Evolutionary conservation across 2,113 vertebrate genomes (phyloP), one percentile per base, ranked within the genome.

Genomic region (Cottus gobio): DNA sequence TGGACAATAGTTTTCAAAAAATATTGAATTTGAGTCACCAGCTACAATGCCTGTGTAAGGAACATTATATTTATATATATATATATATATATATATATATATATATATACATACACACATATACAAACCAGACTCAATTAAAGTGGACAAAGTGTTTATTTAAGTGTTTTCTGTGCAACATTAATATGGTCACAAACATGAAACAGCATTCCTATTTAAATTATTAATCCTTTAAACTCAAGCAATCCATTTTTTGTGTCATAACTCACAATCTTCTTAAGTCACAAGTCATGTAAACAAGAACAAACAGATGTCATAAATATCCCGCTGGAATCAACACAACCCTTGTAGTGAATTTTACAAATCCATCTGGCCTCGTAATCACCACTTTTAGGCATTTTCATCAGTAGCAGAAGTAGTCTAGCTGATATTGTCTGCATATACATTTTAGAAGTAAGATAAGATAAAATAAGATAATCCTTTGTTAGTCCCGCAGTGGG

Each of bases 31-130:
- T 37, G 18, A 75, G 37, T 66, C 26, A 20, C 26, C 34, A 54
- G 52, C 63, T 60, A 69, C n/a, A 61, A 15, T n/a, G 9, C 20
- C 52, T 60, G 13, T 12, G 36, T 36, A 54, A 24, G 5, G 46
- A 78, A 48, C 57, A 3, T 58, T 58, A 16, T 16, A 9, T 82
- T 37, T 75, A 72, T 28, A 20, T 31, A 31, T 31, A 31, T 31
- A 31, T 31, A 31, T 31, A 31, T 31, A 31, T 31, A 31, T 31
- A 31, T 31, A 31, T 31, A 31, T 31, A 31, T 31, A 31, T 31
- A 31, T 31, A 31, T 31, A 31, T 31, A 31, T 31, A 31, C 5
- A 31, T 31, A 31, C 5, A 31, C 5, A 31, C 5, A 5, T 31
- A 12, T 18, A 1, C 50, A 79, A 37, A 66, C 16, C 24, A 22